phyloP scores from a whole-genome alignment of 2,113 vertebrate genomes.

The Coregonus clupeaformis region DNA sequence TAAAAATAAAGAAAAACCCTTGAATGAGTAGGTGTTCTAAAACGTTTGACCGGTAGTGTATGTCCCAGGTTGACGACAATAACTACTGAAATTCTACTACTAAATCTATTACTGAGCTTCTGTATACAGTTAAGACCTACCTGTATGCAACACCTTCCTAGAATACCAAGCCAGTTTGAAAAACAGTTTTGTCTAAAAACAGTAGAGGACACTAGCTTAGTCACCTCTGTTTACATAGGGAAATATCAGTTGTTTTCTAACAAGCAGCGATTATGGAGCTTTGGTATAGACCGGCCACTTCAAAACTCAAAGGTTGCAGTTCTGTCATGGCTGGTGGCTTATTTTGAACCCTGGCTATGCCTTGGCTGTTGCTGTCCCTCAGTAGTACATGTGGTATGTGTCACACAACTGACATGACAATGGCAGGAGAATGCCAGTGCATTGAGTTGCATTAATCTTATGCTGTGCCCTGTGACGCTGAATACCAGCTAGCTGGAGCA shows the following conservation, averaged over 20 bases:
- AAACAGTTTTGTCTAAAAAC: too few species aligned
- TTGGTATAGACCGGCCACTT: not conserved
- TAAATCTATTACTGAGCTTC: too few species aligned
- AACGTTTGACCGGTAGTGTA: too few species aligned
- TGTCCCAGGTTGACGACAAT: too few species aligned
- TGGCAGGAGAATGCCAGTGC: not conserved
- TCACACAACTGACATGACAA: not conserved
- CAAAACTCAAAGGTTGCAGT: conserved; percentile 33
- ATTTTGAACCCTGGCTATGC: conserved; percentile 25
- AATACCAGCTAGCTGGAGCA: not conserved
- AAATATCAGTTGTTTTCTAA: not conserved
- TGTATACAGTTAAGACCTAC: too few species aligned
- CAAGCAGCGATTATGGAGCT: not conserved
- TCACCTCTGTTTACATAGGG: not conserved
- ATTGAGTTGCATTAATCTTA: not conserved
- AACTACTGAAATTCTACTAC: too few species aligned
- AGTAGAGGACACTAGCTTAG: not conserved
- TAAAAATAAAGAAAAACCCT: too few species aligned
- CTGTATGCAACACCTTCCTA: too few species aligned
- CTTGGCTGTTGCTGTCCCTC: conserved; percentile 20
- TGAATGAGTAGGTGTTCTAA: too few species aligned
- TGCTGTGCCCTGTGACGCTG: too few species aligned
- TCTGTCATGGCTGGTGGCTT: too few species aligned
- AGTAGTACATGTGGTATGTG: not conserved
- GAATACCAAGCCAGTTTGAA: too few species aligned